These are phyloP conservation scores for Lutraria rhynchaena DNA, from an alignment of 1,140 invertebrate genomes.

Conservation along the genomic window DNA sequence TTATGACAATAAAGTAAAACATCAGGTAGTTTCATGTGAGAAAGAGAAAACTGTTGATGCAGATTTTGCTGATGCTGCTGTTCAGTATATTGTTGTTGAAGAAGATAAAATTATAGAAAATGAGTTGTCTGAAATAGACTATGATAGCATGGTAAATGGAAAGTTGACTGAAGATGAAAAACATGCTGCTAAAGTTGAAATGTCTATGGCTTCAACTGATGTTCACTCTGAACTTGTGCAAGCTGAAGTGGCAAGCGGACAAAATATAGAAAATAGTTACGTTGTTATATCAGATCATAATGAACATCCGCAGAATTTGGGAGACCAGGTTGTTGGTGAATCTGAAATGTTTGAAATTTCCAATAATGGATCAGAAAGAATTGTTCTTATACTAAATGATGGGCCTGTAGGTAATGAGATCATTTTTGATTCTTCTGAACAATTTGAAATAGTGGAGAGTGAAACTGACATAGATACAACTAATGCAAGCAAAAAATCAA, in stretches of 20 bases:
- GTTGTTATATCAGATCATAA: constrained; percentile 1
- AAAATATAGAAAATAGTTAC: background rate
- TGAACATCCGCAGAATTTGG: background rate
- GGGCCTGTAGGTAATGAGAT: background rate
- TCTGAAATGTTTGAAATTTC: background rate
- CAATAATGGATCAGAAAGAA: constrained; percentile 16
- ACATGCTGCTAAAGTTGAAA: too few species aligned
- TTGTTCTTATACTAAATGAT: constrained; percentile 28
- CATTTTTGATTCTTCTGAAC: constrained; percentile 5
- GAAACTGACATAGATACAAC: background rate
- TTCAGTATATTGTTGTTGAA: background rate
- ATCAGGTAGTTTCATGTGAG: background rate
- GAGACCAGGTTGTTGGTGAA: background rate
- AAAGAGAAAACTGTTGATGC: too few species aligned
- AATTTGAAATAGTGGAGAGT: background rate
- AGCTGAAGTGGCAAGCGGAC: too few species aligned
- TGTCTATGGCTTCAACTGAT: too few species aligned
- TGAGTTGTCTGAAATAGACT: background rate
- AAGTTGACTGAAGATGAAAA: background rate
- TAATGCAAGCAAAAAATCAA: background rate
- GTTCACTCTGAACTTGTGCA: too few species aligned
- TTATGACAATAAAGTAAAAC: background rate
- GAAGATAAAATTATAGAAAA: background rate
- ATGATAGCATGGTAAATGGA: background rate
- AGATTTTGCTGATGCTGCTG: background rate